phyloP scores from a whole-genome alignment of 2,113 vertebrate genomes.

The Trogon surrucura region DNA sequence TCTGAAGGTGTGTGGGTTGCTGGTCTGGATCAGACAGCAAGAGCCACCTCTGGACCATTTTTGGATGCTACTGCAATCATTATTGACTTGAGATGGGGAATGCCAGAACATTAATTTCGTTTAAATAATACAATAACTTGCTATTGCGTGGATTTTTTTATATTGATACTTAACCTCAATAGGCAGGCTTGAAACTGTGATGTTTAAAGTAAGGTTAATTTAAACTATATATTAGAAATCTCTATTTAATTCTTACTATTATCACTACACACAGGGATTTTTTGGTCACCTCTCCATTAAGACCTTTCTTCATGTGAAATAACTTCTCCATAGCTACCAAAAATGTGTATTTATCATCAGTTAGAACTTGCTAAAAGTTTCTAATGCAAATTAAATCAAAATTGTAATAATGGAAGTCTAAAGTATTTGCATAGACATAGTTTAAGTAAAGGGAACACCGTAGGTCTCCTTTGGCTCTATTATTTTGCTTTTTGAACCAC shows the following conservation, averaged over 20 bases:
- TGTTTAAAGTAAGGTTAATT: constrained; percentile 32
- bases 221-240: constrained; percentile 20
- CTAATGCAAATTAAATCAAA: background rate
- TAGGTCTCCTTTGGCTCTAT: background rate
- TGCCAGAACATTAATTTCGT: background rate
- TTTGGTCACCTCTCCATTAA: background rate
- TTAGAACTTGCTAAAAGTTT: constrained; percentile 1
- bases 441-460: background rate
- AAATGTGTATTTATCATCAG: background rate
- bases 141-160: constrained; percentile 20
- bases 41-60: background rate
- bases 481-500: background rate
- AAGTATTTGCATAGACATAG: background rate
- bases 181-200: constrained; percentile 38
- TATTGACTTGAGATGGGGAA: background rate
- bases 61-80: background rate
- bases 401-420: background rate
- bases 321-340: background rate
- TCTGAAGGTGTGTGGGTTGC: background rate
- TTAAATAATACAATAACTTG: background rate
- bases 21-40: background rate
- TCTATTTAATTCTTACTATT: background rate
- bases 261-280: background rate
- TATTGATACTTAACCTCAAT: constrained; percentile 8
- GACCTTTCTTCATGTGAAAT: background rate